A percentile compares a stretch with the other conserved stretches of the same genome.
Evolutionary conservation across 2,797 vertebrate genomes (phyloP).

Genomic region (Rallus crepitans): DNA sequence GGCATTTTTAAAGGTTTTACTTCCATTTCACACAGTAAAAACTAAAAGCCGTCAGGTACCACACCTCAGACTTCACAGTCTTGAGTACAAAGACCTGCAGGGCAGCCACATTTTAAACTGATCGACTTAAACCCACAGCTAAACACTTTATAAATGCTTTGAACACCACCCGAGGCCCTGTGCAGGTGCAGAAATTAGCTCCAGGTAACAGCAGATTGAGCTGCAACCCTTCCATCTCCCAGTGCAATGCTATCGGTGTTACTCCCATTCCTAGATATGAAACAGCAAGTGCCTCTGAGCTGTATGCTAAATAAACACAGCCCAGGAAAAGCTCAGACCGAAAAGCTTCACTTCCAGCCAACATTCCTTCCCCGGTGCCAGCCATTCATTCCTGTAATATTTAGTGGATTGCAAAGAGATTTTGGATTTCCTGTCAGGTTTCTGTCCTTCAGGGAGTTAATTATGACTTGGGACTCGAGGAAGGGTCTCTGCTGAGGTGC

Average conservation of each 20-base stretch:
- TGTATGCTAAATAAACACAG: conserved; percentile 46
- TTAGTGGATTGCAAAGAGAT: conserved; percentile 68
- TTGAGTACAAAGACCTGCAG: not conserved
- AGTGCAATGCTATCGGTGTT: not conserved
- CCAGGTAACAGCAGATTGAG: not conserved
- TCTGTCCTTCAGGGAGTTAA: conserved; percentile 59
- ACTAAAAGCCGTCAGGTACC: not conserved
- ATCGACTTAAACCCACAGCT: not conserved
- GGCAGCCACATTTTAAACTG: not conserved
- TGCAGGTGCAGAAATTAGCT: conserved; percentile 47
- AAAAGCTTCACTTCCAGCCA: conserved; percentile 41
- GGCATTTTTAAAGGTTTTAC: not conserved
- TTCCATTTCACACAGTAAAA: not conserved
- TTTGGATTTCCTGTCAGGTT: conserved; percentile 73
- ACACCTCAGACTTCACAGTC: not conserved
- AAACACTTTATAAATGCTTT: not conserved
- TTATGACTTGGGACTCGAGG: conserved; percentile 11
- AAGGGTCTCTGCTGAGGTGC: not conserved
- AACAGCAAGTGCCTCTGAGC: conserved; percentile 56
- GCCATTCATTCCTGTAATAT: conserved; percentile 73
- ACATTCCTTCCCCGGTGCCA: conserved; percentile 59
- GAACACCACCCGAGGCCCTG: not conserved
- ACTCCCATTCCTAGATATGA: conserved; percentile 24
- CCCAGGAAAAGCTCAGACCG: conserved; percentile 65
- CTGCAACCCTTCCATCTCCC: not conserved